A percentile compares a stretch with the other conserved stretches of the same genome.
Evolutionary conservation across 2,113 vertebrate species (phyloP).

Genomic region (Larimichthys crocea): DNA sequence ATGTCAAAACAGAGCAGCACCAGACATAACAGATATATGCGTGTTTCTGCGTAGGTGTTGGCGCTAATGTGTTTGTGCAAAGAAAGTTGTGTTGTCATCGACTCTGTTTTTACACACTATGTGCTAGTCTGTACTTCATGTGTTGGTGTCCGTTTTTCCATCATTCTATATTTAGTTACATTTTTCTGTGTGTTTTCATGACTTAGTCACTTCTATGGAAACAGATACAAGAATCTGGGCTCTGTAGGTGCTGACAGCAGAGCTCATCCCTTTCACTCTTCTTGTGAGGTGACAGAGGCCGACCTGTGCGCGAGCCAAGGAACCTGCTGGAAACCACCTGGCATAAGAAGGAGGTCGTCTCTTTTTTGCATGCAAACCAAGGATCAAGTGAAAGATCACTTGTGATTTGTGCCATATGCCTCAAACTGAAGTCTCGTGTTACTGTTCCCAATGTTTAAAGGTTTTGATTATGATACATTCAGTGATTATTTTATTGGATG

Average conservation of each 20-base stretch:
- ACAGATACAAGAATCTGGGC: constrained; percentile 81
- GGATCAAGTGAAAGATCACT: constrained; percentile 22
- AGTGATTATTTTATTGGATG: not conserved
- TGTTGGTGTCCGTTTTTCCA: not conserved
- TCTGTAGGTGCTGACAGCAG: constrained; percentile 75
- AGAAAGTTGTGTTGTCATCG: not conserved
- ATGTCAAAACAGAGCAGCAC: constrained; percentile 49
- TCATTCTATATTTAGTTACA: not conserved
- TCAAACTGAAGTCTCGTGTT: not conserved
- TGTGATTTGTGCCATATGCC: not conserved
- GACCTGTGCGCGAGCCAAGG: constrained; percentile 46
- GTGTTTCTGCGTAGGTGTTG: constrained; percentile 20
- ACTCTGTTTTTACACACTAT: constrained; percentile 1
- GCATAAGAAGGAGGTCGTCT: constrained; percentile 48
- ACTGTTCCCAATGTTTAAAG: not conserved
- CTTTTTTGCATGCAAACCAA: constrained; percentile 12
- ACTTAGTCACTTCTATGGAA: constrained; percentile 66
- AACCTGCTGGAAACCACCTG: constrained; percentile 66
- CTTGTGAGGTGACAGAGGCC: constrained; percentile 46
- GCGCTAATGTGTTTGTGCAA: not conserved
- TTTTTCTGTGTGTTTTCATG: not conserved
- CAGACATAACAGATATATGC: not conserved
- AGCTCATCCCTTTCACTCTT: constrained; percentile 61
- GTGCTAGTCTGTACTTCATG: not conserved
- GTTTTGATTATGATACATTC: not conserved